These are phyloP conservation scores for Mirounga angustirostris DNA, from an alignment of 2,113 vertebrate genomes.

Conservation along the genomic window DNA sequence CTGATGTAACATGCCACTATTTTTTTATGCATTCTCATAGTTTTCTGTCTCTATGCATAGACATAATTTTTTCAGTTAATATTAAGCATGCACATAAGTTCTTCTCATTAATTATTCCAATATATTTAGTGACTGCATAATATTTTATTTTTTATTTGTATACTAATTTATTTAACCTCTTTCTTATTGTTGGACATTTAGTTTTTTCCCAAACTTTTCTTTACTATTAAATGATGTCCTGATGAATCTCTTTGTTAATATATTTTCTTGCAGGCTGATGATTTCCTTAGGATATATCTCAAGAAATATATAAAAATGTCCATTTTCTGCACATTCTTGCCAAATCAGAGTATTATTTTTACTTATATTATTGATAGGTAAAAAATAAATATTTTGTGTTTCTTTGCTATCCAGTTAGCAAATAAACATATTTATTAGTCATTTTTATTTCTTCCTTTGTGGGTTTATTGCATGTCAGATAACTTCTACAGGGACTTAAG, in stretches of 20 bases:
- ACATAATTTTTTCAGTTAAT: neutral
- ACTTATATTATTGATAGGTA: neutral
- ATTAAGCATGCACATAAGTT: neutral
- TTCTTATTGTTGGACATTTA: neutral
- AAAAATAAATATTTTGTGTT: neutral
- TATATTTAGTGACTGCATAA: neutral
- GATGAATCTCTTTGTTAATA: neutral
- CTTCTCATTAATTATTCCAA: neutral
- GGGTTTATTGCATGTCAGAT: neutral
- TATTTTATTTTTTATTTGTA: slow-evolving; percentile 28
- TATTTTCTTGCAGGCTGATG: neutral
- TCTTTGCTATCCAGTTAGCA: neutral
- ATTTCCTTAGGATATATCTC: neutral
- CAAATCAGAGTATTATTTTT: neutral
- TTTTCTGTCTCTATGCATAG: neutral
- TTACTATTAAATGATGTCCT: neutral
- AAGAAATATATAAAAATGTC: slow-evolving; percentile 21
- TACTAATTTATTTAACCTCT: neutral
- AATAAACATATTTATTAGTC: neutral
- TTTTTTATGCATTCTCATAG: neutral
- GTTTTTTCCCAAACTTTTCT: neutral
- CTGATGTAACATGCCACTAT: neutral
- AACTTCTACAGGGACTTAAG: neutral
- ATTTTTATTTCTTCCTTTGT: neutral
- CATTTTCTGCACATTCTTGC: neutral